These are phyloP conservation scores for Zaprionus tsacasi DNA, from an alignment of 1,140 invertebrate species.

Conservation along the genomic window DNA sequence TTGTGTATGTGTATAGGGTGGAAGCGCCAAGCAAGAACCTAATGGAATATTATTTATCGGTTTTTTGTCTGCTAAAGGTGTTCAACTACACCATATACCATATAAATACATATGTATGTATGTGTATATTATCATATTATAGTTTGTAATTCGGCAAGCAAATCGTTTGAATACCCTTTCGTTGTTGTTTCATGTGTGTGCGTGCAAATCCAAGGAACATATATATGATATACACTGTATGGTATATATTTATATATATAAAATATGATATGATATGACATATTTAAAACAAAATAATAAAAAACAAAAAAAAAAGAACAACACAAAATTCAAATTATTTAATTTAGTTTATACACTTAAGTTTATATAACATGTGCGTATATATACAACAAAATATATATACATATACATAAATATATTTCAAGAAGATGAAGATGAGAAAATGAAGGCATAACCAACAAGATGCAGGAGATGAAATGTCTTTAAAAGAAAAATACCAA, in stretches of 20 bases:
- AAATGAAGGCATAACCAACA: constrained; percentile 46
- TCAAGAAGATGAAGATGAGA: constrained; percentile 33
- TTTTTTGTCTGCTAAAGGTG: neutral
- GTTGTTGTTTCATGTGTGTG: constrained; percentile 76
- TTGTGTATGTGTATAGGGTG: constrained; percentile 18
- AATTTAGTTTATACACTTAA: constrained; percentile 79
- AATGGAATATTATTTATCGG: neutral
- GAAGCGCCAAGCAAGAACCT: neutral
- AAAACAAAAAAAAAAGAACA: constrained; percentile 47
- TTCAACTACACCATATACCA: constrained; percentile 14
- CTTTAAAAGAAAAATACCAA: constrained; percentile 60
- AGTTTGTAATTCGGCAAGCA: constrained; percentile 32
- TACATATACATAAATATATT: constrained; percentile 26
- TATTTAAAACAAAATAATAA: constrained; percentile 39
- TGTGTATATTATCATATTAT: constrained; percentile 32
- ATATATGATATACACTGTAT: constrained; percentile 53
- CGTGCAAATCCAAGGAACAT: constrained; percentile 62
- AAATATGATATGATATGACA: constrained; percentile 52
- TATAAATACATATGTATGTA: constrained; percentile 18
- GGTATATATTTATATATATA: constrained; percentile 55
- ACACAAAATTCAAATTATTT: constrained; percentile 77
- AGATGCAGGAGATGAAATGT: constrained; percentile 58
- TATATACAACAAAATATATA: constrained; percentile 56
- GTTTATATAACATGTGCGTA: constrained; percentile 80
- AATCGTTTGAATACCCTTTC: constrained; percentile 40